Evolutionary conservation across 2,797 vertebrate species (phyloP).

Genomic region (Poecilia velifera): DNA sequence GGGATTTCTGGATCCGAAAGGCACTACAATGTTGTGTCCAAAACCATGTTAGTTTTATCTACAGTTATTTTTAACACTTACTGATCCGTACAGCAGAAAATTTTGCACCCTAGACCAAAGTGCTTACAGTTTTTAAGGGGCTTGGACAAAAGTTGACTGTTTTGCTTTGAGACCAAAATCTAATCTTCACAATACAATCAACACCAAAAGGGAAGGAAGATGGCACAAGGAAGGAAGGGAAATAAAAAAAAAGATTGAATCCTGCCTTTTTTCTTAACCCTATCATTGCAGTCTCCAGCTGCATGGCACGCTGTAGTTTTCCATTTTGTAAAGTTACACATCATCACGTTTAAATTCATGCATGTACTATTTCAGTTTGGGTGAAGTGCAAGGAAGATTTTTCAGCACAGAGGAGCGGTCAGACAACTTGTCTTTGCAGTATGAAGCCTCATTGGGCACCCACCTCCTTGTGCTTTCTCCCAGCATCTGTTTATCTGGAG

Average conservation of each 20-base stretch:
- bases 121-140: too few species aligned
- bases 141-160: too few species aligned
- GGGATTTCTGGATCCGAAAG: neutral
- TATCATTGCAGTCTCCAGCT: neutral
- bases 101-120: too few species aligned
- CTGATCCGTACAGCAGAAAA: neutral
- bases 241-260: neutral
- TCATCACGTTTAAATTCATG: neutral
- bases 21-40: neutral
- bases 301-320: neutral
- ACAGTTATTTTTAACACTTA: neutral
- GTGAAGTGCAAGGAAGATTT: neutral
- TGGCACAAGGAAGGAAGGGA: conserved; percentile 7
- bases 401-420: neutral
- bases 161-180: neutral
- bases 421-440: conserved; percentile 18
- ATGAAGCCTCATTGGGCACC: conserved; percentile 17
- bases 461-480: conserved; percentile 47
- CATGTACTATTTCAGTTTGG: neutral
- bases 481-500: conserved; percentile 51
- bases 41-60: neutral
- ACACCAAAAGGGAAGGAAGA: conserved; percentile 14
- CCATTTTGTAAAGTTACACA: conserved; percentile 9
- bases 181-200: conserved; percentile 1
- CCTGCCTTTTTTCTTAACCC: conserved; percentile 1